Percentiles rank a stretch among this genome's conserved stretches.
phyloP scores from a whole-genome alignment of 2,797 vertebrate genomes.

The Falco novaeseelandiae region DNA sequence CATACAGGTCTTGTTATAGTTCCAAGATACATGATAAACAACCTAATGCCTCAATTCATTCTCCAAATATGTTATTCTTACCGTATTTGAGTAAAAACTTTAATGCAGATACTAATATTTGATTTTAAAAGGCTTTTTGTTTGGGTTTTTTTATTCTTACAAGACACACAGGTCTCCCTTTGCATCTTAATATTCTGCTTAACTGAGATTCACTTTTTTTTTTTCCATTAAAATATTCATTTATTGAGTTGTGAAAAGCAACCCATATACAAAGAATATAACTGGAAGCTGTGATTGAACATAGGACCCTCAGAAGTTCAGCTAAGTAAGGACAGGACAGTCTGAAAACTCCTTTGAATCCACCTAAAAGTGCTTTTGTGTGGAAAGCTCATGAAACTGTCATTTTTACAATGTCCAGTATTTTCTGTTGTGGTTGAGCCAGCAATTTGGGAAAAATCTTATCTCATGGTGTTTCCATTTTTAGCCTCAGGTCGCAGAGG shows the following conservation, averaged over 20 bases:
- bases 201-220: neutral
- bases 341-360: neutral
- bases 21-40: neutral
- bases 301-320: neutral
- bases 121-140: neutral
- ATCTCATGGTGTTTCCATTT: neutral
- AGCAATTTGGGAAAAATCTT: neutral
- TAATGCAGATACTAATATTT: neutral
- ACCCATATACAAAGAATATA: rapidly evolving
- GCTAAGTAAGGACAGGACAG: neutral
- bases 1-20: neutral
- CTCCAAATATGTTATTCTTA: neutral
- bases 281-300: neutral
- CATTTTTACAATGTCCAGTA: neutral
- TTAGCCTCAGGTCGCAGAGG: neutral
- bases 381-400: neutral
- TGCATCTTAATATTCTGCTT: neutral
- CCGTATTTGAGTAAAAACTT: neutral
- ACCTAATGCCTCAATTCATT: neutral
- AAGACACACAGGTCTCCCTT: neutral
- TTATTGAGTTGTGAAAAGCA: neutral
- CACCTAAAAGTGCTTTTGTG: neutral
- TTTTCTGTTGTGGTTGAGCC: neutral
- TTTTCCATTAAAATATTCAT: neutral
- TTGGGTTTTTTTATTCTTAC: neutral